Base-by-base conservation (phyloP, 2,113 vertebrate species). In the Pseudorasbora parva region DNA sequence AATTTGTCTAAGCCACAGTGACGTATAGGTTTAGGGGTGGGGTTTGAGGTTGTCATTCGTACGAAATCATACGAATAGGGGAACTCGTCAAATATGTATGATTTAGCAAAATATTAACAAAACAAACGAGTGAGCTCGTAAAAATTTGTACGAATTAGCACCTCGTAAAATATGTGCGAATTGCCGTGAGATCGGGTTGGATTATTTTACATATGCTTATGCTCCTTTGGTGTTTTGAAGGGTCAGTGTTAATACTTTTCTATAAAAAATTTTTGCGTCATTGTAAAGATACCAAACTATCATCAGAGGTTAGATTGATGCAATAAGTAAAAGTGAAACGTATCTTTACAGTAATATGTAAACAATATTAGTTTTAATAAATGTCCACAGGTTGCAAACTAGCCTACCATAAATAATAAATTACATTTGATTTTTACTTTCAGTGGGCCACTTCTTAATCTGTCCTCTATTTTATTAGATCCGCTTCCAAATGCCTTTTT, bases 401-500 rank as follows among this genome's bases (percentile, higher is more conserved):
- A 77, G n/a, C n/a, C n/a, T n/a, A n/a, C n/a, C n/a, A n/a, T n/a
- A n/a, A n/a, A n/a, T n/a, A n/a, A n/a, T n/a, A n/a, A n/a, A n/a
- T 51, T 57, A 86, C 86, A 92, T 91, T 89, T n/a, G 86, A 92
- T 93, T 91, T 83, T 69, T 86, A 87, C 90, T 86, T 92, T 84
- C 85, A 84, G 91, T 92, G 89, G 88, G 77, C 27, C 86, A 89
- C 89, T 89, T 93, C 89, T 87, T 88, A 90, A 87, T 89, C 80
- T 85, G 88, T 25, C 89, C 88, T 85, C 89, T 88, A 91, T 91
- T 88, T 93, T 93, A 94, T 94, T 92, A 84, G 91, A 76, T 78
- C 87, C 89, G 92, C 93, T 84, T 90, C 87, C 37, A 92, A 87
- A 88, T 85, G 90, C 88, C 88, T 94, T 90, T 93, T 93, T 93